A percentile compares a stretch with the other conserved stretches of the same genome.
These are phyloP conservation scores for Elanoides forficatus DNA, from an alignment of 2,113 vertebrate species.

Conservation along the genomic window DNA sequence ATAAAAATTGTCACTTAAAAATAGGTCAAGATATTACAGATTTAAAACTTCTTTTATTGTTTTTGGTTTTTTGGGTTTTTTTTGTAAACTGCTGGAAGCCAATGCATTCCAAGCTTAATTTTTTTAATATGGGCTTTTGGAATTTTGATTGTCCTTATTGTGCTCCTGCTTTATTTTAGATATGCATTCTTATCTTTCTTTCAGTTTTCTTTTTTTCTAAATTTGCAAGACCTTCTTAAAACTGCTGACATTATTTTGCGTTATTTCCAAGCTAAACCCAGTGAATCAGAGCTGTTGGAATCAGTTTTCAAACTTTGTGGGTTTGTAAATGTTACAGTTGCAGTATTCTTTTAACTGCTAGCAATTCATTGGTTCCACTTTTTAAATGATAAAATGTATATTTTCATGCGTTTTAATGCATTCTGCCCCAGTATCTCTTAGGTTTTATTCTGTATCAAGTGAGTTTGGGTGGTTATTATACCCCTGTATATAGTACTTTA, in stretches of 20 bases:
- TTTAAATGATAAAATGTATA: neutral
- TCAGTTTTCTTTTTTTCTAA: neutral
- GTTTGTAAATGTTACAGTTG: slow-evolving; percentile 64
- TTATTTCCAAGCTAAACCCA: slow-evolving; percentile 69
- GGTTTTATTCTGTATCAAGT: slow-evolving; percentile 28
- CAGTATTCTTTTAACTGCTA: slow-evolving; percentile 71
- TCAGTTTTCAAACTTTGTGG: slow-evolving; percentile 56
- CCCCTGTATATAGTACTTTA: slow-evolving; percentile 58
- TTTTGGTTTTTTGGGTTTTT: neutral
- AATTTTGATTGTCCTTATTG: slow-evolving; percentile 54
- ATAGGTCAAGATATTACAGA: slow-evolving; percentile 67
- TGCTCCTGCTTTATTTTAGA: slow-evolving; percentile 68
- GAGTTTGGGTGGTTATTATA: slow-evolving; percentile 37
- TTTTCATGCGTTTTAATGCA: neutral
- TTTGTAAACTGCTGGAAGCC: slow-evolving; percentile 58
- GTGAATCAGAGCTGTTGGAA: slow-evolving; percentile 71
- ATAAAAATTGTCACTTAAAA: slow-evolving; percentile 73
- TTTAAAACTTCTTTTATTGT: slow-evolving; percentile 46
- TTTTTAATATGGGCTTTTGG: slow-evolving; percentile 72
- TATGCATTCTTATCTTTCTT: slow-evolving; percentile 38
- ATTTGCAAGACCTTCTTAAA: slow-evolving; percentile 64
- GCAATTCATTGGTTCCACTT: slow-evolving; percentile 39
- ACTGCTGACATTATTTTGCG: slow-evolving; percentile 66
- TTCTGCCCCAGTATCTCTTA: slow-evolving; percentile 31
- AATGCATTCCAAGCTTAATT: slow-evolving; percentile 60